Evolutionary conservation across 2,888 invertebrate species (phyloP).

Genomic region (Temnothorax unifasciatus): DNA sequence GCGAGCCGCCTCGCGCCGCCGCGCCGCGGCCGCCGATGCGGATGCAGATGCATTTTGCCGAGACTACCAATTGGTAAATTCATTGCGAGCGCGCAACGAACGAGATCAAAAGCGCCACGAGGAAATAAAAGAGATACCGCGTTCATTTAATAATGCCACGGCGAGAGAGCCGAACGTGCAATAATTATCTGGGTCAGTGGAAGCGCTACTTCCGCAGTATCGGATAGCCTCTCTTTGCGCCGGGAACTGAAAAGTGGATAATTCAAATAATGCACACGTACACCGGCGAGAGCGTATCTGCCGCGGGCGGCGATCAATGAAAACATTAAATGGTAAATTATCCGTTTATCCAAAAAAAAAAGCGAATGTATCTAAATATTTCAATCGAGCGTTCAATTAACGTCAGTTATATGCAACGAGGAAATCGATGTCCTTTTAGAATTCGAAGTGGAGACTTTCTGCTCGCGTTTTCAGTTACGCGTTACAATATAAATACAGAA

Average conservation of each 20-base stretch:
- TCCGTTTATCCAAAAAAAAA: conserved; percentile 15
- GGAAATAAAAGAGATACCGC: conserved; percentile 38
- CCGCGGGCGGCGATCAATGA: conserved; percentile 6
- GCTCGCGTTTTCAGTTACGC: neutral
- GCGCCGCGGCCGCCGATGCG: conserved; percentile 20
- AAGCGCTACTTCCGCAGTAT: conserved; percentile 48
- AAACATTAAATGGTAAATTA: conserved; percentile 32
- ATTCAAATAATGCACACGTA: conserved; percentile 41
- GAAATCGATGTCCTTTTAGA: neutral
- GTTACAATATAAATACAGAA: neutral
- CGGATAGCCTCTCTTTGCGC: conserved; percentile 39
- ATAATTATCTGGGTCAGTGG: conserved; percentile 55
- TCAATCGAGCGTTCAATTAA: conserved; percentile 39
- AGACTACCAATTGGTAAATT: conserved; percentile 37
- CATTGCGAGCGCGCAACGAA: conserved; percentile 41
- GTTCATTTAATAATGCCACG: conserved; percentile 49
- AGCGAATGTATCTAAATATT: conserved; percentile 22
- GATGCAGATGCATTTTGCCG: conserved; percentile 48
- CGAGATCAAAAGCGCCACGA: conserved; percentile 47
- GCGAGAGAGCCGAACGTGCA: conserved; percentile 51
- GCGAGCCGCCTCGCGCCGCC: conserved; percentile 1
- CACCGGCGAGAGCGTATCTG: neutral
- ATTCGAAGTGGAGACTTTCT: neutral
- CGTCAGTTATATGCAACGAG: conserved; percentile 1
- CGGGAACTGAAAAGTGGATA: conserved; percentile 47